These are phyloP conservation scores for Polia nebulosa DNA, from an alignment of 2,888 invertebrate genomes.

Conservation along the genomic window DNA sequence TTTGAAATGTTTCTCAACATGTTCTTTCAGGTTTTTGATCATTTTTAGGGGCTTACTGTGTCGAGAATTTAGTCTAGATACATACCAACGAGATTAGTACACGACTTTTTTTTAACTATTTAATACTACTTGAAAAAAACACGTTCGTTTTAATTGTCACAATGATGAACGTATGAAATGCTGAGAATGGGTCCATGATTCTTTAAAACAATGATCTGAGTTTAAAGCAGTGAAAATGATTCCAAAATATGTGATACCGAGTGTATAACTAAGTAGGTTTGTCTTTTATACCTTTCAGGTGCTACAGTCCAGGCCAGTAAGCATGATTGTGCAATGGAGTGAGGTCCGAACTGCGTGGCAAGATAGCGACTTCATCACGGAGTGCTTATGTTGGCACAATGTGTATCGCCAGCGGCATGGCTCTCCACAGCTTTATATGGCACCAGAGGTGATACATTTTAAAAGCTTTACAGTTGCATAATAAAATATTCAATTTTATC, in stretches of 20 bases:
- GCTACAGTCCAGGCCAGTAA: conserved; percentile 92
- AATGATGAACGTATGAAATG: conserved; percentile 49
- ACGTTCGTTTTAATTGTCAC: too few species aligned
- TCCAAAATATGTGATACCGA: background rate
- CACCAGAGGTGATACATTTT: conserved; percentile 91
- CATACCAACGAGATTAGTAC: background rate
- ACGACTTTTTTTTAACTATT: background rate
- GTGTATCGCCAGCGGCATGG: conserved; percentile 95
- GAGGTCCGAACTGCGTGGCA: conserved; percentile 94
- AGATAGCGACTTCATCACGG: conserved; percentile 95
- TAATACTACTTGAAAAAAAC: background rate
- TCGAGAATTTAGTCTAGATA: too few species aligned
- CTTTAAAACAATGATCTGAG: conserved; percentile 58
- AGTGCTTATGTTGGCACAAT: conserved; percentile 96
- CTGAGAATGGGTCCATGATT: conserved; percentile 49
- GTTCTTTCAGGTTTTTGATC: background rate
- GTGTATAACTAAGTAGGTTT: background rate
- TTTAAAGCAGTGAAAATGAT: background rate
- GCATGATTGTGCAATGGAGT: conserved; percentile 93
- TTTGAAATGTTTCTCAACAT: conserved; percentile 1
- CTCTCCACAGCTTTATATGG: conserved; percentile 94
- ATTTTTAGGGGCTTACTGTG: background rate
- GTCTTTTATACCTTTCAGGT: conserved; percentile 86
- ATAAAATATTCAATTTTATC: background rate
- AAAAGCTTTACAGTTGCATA: background rate